phyloP scores from a whole-genome alignment of 2,797 vertebrate species.

The Bovichtus diacanthus region DNA sequence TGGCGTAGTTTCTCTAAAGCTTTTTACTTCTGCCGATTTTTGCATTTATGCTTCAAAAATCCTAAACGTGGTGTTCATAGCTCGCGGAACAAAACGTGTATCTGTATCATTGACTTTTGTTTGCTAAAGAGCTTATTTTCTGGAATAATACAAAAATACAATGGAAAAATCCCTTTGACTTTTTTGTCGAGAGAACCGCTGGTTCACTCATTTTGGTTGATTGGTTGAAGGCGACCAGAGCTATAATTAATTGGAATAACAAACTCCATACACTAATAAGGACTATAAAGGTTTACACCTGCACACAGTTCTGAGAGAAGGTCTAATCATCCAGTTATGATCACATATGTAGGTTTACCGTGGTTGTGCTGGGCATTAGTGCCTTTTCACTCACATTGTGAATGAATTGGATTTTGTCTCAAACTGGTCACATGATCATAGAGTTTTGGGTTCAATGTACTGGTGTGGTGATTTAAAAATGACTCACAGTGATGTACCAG shows the following conservation, averaged over 20 bases:
- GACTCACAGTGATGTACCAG: conserved; percentile 93
- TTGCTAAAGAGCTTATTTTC: no score
- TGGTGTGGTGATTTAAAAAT: background rate
- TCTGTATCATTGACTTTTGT: no score
- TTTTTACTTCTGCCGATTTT: no score
- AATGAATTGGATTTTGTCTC: background rate
- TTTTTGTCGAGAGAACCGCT: no score
- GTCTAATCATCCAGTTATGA: background rate
- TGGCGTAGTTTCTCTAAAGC: no score
- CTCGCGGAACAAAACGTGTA: no score
- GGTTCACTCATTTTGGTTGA: background rate
- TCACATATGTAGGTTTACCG: background rate
- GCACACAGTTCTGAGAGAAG: background rate
- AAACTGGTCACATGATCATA: background rate
- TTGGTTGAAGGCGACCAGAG: background rate
- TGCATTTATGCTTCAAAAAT: no score
- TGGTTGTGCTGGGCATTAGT: background rate
- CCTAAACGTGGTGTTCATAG: no score
- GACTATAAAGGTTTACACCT: background rate
- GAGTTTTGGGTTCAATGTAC: background rate
- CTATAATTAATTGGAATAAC: no score
- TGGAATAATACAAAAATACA: no score
- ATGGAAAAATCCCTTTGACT: no score
- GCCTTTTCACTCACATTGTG: background rate
- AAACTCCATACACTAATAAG: background rate